Percentiles rank a stretch among this genome's conserved stretches.
Evolutionary conservation across 2,113 vertebrate species (phyloP).

Genomic region (Bubalus kerabau): DNA sequence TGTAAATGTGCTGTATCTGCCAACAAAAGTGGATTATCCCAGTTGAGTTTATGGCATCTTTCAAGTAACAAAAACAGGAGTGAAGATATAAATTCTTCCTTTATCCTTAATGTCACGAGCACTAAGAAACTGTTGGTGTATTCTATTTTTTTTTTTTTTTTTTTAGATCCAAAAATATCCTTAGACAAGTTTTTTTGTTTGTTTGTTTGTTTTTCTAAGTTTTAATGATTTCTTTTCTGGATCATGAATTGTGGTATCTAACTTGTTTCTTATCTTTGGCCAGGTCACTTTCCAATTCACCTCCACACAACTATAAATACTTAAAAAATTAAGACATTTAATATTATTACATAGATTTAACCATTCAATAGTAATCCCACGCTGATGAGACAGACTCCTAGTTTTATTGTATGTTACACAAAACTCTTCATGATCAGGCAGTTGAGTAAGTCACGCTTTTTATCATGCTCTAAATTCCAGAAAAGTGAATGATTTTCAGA

Average conservation of each 20-base stretch:
- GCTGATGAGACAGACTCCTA: not conserved
- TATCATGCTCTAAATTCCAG: not conserved
- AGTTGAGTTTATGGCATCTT: not conserved
- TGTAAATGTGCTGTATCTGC: fast-evolving
- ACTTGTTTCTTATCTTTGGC: not conserved
- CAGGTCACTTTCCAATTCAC: not conserved
- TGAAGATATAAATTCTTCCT: not conserved
- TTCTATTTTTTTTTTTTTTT: not conserved
- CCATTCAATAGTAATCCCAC: not conserved
- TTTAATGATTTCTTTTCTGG: not conserved
- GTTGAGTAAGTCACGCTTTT: not conserved
- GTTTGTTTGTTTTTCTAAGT: not conserved
- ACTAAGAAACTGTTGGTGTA: not conserved
- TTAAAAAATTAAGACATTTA: not conserved
- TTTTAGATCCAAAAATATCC: not conserved
- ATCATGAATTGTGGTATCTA: not conserved
- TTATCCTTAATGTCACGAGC: not conserved
- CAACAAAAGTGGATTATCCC: not conserved
- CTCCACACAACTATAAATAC: not conserved
- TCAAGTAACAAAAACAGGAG: not conserved
- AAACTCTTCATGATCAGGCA: not conserved
- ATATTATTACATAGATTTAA: not conserved
- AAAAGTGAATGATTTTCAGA: not conserved
- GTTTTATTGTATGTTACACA: not conserved
- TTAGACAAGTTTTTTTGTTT: not conserved